phyloP scores from a whole-genome alignment of 2,113 vertebrate genomes.

The Suncus etruscus region DNA sequence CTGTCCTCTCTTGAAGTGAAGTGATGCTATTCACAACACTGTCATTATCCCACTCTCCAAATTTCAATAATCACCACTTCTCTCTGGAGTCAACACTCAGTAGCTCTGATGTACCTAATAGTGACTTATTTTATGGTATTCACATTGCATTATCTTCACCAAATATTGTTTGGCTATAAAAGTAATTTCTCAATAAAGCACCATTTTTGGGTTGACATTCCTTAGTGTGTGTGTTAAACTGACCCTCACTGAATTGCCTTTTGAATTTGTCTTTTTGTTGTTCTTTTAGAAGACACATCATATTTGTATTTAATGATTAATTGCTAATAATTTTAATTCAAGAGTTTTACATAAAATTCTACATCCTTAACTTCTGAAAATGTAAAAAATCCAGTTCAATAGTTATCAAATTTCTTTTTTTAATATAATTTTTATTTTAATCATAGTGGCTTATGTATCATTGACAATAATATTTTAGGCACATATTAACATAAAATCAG shows the following conservation, averaged over 20 bases:
- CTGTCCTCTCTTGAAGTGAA: background rate
- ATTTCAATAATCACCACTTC: background rate
- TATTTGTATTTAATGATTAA: background rate
- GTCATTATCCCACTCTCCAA: background rate
- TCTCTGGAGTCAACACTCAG: background rate
- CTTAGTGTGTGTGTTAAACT: background rate
- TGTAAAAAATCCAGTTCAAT: background rate
- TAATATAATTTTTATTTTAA: no score
- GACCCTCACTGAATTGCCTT: background rate
- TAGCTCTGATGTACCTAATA: background rate
- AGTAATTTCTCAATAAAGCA: background rate
- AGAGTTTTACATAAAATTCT: slow-evolving; percentile 19
- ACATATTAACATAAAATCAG: no score
- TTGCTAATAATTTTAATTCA: background rate
- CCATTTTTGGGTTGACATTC: background rate
- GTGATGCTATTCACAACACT: fast-evolving
- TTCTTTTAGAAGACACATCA: background rate
- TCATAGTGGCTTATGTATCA: no score
- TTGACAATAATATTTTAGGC: no score
- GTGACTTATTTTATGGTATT: background rate
- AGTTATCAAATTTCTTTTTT: no score
- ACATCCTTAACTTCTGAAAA: background rate
- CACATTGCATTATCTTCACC: background rate
- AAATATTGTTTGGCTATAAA: background rate
- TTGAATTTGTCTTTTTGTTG: background rate